These are phyloP conservation scores for Diplogasteroides magnus DNA, from an alignment of 1,140 invertebrate genomes.

Conservation along the genomic window DNA sequence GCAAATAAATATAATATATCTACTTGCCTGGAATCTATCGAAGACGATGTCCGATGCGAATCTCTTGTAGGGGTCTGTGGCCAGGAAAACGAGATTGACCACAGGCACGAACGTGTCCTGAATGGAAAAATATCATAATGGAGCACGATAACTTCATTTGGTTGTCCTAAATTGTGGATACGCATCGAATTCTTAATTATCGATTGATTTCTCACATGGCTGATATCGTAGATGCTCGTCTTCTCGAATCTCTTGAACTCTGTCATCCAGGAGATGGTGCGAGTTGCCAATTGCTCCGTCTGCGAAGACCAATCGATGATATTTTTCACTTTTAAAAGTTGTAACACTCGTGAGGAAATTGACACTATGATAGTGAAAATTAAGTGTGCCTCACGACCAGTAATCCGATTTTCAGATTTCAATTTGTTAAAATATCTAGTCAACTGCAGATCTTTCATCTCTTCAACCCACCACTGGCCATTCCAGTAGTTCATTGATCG, in stretches of 20 bases:
- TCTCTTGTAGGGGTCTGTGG: slow-evolving; percentile 20
- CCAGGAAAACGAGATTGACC: slow-evolving; percentile 32
- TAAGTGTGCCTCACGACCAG: not conserved
- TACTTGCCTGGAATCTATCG: slow-evolving; percentile 31
- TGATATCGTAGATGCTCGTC: slow-evolving; percentile 28
- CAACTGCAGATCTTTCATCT: not conserved
- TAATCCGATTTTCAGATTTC: no score
- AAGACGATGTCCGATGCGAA: slow-evolving; percentile 31
- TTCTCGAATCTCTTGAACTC: slow-evolving; percentile 34
- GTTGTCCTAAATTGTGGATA: no score
- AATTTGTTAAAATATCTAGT: no score
- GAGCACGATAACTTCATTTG: no score
- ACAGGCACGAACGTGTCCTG: slow-evolving; percentile 36
- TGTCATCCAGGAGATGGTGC: slow-evolving; percentile 26
- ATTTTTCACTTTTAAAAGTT: not conserved
- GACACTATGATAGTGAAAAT: not conserved
- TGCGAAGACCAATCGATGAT: slow-evolving; percentile 5
- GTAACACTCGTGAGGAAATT: not conserved
- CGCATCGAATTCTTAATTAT: no score
- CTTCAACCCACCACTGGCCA: slow-evolving; percentile 17
- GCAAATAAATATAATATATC: no score
- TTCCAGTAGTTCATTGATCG: slow-evolving; percentile 27
- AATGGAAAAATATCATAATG: slow-evolving; percentile 11
- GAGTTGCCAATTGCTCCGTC: slow-evolving; percentile 22
- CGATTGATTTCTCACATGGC: slow-evolving; percentile 17